Evolutionary conservation across 2,797 vertebrate genomes (phyloP).

Genomic region (Hippopotamyrus pictus): DNA sequence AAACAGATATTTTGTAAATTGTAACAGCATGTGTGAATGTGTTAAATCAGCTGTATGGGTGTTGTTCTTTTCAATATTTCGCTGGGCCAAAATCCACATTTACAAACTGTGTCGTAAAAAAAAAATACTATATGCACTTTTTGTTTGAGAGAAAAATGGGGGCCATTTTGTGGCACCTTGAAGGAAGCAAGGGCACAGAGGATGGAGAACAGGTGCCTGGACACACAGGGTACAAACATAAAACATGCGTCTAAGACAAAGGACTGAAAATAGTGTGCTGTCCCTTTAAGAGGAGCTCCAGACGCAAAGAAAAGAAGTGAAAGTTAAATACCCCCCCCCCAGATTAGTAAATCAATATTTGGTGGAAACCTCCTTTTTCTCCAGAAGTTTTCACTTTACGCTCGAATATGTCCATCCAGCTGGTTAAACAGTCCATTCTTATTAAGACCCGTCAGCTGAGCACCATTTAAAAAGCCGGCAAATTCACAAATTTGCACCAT

Average conservation of each 20-base stretch:
- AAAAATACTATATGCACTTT: not conserved
- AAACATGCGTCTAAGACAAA: not conserved
- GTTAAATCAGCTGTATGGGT: not conserved
- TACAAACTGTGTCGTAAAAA: slow-evolving; percentile 13
- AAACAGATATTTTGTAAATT: slow-evolving; percentile 2
- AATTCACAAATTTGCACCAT: not conserved
- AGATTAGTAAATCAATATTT: slow-evolving; percentile 1
- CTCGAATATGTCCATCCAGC: not conserved
- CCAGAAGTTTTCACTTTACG: not conserved
- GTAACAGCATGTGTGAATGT: slow-evolving; percentile 3
- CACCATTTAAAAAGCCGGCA: not conserved
- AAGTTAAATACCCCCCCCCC: not conserved
- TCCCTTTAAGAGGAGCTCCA: not conserved
- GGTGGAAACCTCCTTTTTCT: not conserved
- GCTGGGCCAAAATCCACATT: not conserved
- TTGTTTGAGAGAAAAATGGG: not conserved
- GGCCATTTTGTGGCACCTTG: not conserved
- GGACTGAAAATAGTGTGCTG: not conserved
- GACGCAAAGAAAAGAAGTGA: not conserved
- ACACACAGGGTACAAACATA: not conserved
- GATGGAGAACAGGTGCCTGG: not conserved
- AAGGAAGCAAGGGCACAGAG: not conserved
- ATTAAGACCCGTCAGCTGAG: not conserved
- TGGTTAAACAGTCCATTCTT: not conserved
- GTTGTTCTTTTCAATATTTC: not conserved